Percentiles rank a stretch among this genome's conserved stretches.
Conservation (phyloP, 92 coral and sea anemone genomes). For the Phenganax stokvisi region DNA sequence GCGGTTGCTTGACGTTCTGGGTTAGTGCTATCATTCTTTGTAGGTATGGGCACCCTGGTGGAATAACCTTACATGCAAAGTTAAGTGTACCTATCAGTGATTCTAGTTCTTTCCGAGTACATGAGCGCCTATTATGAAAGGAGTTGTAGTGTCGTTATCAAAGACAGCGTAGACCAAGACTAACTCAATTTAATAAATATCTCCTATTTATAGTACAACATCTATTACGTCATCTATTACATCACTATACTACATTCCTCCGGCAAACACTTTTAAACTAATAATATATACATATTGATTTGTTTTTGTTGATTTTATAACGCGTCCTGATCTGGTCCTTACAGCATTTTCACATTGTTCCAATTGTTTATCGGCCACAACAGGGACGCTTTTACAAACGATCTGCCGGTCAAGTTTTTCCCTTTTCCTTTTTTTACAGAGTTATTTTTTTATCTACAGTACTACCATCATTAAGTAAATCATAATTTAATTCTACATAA, state of each 20-base stretch:
- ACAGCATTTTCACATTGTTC: constrained; percentile 5
- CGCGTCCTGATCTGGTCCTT: constrained; percentile 43
- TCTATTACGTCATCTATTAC: too few species aligned
- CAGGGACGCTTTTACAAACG: not conserved
- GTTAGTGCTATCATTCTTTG: constrained; percentile 28
- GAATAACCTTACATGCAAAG: constrained; percentile 34
- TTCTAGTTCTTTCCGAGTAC: constrained; percentile 39
- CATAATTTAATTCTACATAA: constrained; percentile 5
- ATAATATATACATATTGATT: constrained; percentile 6
- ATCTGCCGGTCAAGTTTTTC: not conserved
- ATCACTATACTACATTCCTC: too few species aligned
- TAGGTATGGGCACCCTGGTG: constrained; percentile 10
- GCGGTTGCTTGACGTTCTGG: constrained; percentile 36
- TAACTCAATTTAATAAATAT: too few species aligned
- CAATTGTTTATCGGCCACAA: constrained; percentile 18
- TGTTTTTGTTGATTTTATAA: constrained; percentile 41
- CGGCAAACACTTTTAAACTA: too few species aligned
- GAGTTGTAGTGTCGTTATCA: too few species aligned
- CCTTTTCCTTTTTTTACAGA: not conserved
- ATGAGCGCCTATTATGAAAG: not conserved
- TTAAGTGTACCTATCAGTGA: constrained; percentile 40
- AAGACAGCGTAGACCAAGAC: too few species aligned
- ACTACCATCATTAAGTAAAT: not conserved
- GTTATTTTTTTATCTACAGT: not conserved
- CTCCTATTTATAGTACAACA: too few species aligned